A percentile compares a stretch with the other conserved stretches of the same genome.
phyloP scores from a whole-genome alignment of 2,888 invertebrate genomes.

The Dryococelus australis region DNA sequence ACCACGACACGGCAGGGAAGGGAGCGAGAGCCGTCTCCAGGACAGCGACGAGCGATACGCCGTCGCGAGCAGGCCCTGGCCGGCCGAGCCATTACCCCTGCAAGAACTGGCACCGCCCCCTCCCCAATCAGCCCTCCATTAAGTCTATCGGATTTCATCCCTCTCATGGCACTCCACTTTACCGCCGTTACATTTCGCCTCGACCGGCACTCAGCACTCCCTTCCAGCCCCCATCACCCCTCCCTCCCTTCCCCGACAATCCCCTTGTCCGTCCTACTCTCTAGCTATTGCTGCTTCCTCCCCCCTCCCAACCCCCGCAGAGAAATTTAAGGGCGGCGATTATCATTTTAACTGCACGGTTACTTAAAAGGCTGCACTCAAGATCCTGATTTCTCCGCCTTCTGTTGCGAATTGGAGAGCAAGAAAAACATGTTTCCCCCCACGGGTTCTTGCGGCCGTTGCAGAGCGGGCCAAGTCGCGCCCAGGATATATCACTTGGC shows the following conservation, averaged over 20 bases:
- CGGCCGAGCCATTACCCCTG: background rate
- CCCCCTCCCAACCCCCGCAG: conserved; percentile 13
- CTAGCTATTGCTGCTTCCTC: background rate
- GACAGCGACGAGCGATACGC: too few relatives aligned
- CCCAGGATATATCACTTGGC: background rate
- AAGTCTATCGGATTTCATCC: conserved; percentile 38
- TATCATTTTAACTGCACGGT: conserved; percentile 58
- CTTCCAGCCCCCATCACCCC: background rate
- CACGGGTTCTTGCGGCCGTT: background rate
- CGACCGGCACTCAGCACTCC: background rate
- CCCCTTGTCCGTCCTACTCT: conserved; percentile 29
- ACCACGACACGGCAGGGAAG: too few relatives aligned
- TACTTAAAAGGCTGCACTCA: conserved; percentile 55
- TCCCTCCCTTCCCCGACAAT: conserved; percentile 28
- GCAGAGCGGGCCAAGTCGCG: background rate
- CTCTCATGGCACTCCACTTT: conserved; percentile 27
- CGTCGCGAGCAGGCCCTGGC: too few relatives aligned
- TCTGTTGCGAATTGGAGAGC: conserved; percentile 54
- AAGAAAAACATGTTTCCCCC: conserved; percentile 49
- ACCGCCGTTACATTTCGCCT: conserved; percentile 10
- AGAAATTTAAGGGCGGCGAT: conserved; percentile 51
- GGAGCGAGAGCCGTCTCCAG: too few relatives aligned
- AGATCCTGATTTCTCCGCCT: conserved; percentile 47
- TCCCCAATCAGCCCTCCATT: conserved; percentile 39
- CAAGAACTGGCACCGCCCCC: conserved; percentile 22